A percentile compares a stretch with the other conserved stretches of the same genome.
Conservation (phyloP, 2,888 invertebrate genomes). For the Lasioglossum pauxillum region DNA sequence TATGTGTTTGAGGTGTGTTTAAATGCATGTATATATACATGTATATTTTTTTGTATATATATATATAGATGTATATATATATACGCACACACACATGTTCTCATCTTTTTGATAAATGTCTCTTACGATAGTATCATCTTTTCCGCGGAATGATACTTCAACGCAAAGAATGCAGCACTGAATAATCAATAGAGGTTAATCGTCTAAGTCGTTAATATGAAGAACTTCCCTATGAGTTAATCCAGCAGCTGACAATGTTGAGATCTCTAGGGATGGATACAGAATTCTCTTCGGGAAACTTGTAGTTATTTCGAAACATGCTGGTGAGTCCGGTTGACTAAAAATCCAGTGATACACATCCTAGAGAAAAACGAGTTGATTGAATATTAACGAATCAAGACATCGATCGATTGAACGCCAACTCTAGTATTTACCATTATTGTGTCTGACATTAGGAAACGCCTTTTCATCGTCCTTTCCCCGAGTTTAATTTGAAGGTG, state of each 20-base stretch:
- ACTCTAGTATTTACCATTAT: conserved; percentile 88
- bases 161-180: conserved; percentile 60
- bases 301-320: conserved; percentile 97
- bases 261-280: conserved; percentile 85
- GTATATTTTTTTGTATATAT: conserved; percentile 20
- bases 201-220: conserved; percentile 97
- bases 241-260: conserved; percentile 91
- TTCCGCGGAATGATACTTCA: conserved; percentile 69
- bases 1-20: neutral
- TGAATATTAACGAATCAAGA: neutral
- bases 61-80: conserved; percentile 9
- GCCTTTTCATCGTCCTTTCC: conserved; percentile 94
- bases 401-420: too few relatives aligned
- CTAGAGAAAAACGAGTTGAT: conserved; percentile 86
- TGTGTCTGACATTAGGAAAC: conserved; percentile 93
- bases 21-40: conserved; percentile 30
- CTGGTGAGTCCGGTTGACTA: conserved; percentile 96
- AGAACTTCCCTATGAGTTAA: conserved; percentile 95
- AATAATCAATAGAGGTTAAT: conserved; percentile 82
- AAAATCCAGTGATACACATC: conserved; percentile 97
- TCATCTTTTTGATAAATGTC: conserved; percentile 70
- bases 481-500: conserved; percentile 96
- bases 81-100: conserved; percentile 15
- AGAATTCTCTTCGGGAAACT: conserved; percentile 96
- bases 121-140: conserved; percentile 69